These are phyloP conservation scores for Hyphantria cunea DNA, from an alignment of 1,140 invertebrate genomes.

Conservation along the genomic window DNA sequence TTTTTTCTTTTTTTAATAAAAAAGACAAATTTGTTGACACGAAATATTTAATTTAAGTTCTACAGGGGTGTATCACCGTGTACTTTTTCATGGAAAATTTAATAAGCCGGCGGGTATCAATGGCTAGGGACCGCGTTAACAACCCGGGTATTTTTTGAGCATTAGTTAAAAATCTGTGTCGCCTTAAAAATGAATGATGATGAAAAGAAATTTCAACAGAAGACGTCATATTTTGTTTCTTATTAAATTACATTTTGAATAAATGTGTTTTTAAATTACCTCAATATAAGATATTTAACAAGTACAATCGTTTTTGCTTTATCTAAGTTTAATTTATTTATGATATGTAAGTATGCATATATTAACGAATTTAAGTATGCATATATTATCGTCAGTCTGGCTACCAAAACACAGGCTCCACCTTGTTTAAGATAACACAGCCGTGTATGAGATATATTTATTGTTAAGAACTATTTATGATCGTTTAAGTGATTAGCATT, in stretches of 20 bases:
- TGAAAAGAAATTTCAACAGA: not conserved
- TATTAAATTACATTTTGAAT: no score
- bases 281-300: no score
- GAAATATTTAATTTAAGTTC: constrained; percentile 17
- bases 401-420: no score
- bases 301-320: no score
- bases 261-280: no score
- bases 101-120: constrained; percentile 17
- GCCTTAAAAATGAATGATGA: constrained; percentile 1
- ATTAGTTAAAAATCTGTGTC: constrained; percentile 14
- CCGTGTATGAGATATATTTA: no score
- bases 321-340: not conserved
- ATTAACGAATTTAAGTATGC: no score
- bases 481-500: no score
- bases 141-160: constrained; percentile 10
- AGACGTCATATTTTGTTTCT: not conserved
- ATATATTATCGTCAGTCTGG: no score
- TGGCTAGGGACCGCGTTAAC: constrained; percentile 21
- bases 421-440: no score
- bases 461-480: no score
- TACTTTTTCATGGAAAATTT: constrained; percentile 31
- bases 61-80: constrained; percentile 1
- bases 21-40: not conserved
- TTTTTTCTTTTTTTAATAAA: no score
- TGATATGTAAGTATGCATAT: not conserved